A percentile compares a stretch with the other conserved stretches of the same genome.
These are phyloP conservation scores for Agrenia bidenticulata DNA, from an alignment of 2,888 invertebrate species.

Conservation along the genomic window DNA sequence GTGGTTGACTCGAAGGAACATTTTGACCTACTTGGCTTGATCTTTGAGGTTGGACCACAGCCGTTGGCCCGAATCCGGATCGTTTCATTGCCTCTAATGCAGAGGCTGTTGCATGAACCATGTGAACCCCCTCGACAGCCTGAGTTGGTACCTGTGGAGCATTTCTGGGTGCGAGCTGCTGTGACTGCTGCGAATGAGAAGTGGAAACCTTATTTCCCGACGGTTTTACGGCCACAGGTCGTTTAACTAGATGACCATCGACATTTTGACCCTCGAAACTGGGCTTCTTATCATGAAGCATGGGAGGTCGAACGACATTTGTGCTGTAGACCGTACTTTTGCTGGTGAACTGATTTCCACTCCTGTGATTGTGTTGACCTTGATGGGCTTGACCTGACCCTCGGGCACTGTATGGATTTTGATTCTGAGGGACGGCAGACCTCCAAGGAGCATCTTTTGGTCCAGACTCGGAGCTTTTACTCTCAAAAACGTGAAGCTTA, in stretches of 20 bases:
- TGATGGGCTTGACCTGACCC: neutral
- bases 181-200: neutral
- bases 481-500: conserved; percentile 52
- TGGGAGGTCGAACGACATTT: neutral
- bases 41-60: conserved; percentile 23
- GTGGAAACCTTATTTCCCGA: neutral
- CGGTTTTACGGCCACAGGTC: conserved; percentile 1
- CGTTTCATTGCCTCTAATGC: conserved; percentile 51
- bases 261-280: neutral
- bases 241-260: neutral
- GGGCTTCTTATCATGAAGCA: conserved; percentile 1
- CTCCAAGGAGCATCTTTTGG: conserved; percentile 26
- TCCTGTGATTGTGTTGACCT: neutral
- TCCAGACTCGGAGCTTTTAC: conserved; percentile 22
- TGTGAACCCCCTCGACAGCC: conserved; percentile 48
- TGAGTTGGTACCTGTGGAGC: conserved; percentile 1
- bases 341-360: conserved; percentile 11
- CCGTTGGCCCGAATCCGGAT: conserved; percentile 26
- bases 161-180: conserved; percentile 4
- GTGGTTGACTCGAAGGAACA: conserved; percentile 23
- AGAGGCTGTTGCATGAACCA: conserved; percentile 51
- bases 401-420: neutral
- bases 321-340: conserved; percentile 16
- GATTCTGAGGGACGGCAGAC: conserved; percentile 25
- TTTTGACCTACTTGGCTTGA: conserved; percentile 19